Evolutionary conservation across 2,888 invertebrate species (phyloP).

Genomic region (Crepidodera aurea): DNA sequence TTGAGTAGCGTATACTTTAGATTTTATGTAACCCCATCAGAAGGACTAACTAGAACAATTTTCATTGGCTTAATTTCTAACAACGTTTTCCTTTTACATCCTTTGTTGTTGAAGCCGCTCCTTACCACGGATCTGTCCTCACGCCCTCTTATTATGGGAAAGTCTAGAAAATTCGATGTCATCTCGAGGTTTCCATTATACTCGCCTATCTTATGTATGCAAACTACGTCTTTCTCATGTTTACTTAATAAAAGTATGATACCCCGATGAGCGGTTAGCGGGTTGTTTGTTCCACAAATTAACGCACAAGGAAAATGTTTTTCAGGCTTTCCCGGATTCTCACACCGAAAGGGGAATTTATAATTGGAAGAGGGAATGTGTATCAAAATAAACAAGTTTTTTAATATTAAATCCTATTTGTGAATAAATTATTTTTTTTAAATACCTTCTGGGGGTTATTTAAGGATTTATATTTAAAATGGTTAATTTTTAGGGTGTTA

Average conservation of each 20-base stretch:
- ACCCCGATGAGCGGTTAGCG: constrained; percentile 13
- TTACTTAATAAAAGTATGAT: constrained; percentile 18
- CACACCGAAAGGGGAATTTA: background rate
- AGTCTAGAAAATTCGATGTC: constrained; percentile 2
- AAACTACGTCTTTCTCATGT: constrained; percentile 15
- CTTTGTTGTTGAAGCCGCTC: too few species aligned
- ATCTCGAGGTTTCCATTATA: constrained; percentile 8
- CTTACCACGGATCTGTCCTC: background rate
- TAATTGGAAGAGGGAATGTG: background rate
- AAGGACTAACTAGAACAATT: too few species aligned
- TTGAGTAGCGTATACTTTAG: too few species aligned
- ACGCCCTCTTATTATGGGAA: background rate
- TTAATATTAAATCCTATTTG: too few species aligned
- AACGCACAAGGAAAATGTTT: constrained; percentile 5
- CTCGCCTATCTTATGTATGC: constrained; percentile 14
- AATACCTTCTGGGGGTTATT: too few species aligned
- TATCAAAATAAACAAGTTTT: background rate
- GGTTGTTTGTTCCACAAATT: constrained; percentile 14
- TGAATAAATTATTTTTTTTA: too few species aligned
- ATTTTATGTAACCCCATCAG: too few species aligned
- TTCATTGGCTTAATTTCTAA: too few species aligned
- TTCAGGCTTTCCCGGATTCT: background rate
- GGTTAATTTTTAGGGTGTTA: too few species aligned
- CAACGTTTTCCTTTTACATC: too few species aligned
- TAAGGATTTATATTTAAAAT: too few species aligned